These are phyloP conservation scores for Poeciliopsis occidentalis DNA, from an alignment of 2,113 vertebrate species.

Conservation along the genomic window DNA sequence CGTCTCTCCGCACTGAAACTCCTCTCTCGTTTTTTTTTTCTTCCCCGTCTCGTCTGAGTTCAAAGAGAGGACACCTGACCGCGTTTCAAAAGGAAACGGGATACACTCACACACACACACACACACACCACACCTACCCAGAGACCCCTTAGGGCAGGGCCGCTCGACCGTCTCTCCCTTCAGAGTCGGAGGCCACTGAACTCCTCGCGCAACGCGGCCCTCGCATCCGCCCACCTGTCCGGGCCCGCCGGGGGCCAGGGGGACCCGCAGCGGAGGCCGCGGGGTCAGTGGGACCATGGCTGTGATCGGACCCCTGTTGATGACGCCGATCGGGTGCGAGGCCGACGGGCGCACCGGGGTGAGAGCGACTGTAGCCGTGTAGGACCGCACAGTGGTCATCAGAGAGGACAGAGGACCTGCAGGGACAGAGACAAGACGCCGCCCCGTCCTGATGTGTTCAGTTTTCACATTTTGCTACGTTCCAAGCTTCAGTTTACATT, in stretches of 20 bases:
- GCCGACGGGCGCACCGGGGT: slow-evolving; percentile 85
- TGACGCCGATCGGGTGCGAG: slow-evolving; percentile 88
- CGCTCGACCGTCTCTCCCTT: slow-evolving; percentile 90
- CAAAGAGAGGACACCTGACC: slow-evolving; percentile 62
- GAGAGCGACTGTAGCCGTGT: slow-evolving; percentile 77
- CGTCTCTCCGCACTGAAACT: slow-evolving; percentile 16
- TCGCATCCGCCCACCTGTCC: slow-evolving; percentile 84
- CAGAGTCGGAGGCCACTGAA: slow-evolving; percentile 90
- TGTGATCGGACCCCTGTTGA: slow-evolving; percentile 88
- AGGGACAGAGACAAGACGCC: neutral
- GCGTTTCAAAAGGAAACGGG: slow-evolving; percentile 63
- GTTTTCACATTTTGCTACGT: neutral
- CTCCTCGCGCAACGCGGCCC: slow-evolving; percentile 84
- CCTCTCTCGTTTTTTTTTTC: slow-evolving; percentile 30
- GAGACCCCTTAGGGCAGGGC: slow-evolving; percentile 91
- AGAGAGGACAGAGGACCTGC: slow-evolving; percentile 73
- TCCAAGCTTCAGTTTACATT: neutral
- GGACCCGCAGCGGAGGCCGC: slow-evolving; percentile 82
- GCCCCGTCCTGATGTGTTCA: neutral
- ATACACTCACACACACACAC: slow-evolving; percentile 31
- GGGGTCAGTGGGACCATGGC: slow-evolving; percentile 86
- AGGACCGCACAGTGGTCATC: slow-evolving; percentile 77
- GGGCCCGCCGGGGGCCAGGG: slow-evolving; percentile 74
- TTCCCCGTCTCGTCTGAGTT: slow-evolving; percentile 53
- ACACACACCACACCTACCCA: slow-evolving; percentile 78